Evolutionary conservation across 2,888 invertebrate genomes (phyloP), one percentile per base, ranked within the genome.

Genomic region (Heliconius aoede): DNA sequence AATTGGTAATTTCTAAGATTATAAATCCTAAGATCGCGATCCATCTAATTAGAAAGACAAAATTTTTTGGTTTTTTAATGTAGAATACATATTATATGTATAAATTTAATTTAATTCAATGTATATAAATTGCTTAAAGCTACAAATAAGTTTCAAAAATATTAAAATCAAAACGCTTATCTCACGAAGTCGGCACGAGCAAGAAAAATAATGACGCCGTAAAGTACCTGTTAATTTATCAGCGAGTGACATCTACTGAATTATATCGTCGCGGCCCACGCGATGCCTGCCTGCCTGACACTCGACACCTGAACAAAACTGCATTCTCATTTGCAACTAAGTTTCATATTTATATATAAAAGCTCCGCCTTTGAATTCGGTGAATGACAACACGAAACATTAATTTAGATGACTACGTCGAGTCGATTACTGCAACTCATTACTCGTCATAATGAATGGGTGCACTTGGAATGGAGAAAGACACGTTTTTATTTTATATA

Each of bases 401-500:
- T 73, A 73, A 80, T 79, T 80, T 76, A 79, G 78, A 80, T 78
- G 76, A 80, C 76, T 74, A 76, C 78, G 80, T 82, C 81, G 58
- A 73, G 46, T 64, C 79, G 80, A 79, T 80, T 79, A 80, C 79
- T 76, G 26, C 76, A 80, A 78, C 62, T 76, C 78, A 79, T 81
- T 82, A 82, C 75, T 81, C 78, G 64, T 68, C 62, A 65, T 80
- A 81, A 82, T 73, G 72, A 77, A 83, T 76, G 80, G 74, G 24
- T 72, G 60, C 67, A 64, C 71, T 69, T 73, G 65, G 74, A 69
- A 74, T 75, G 65, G 76, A 79, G 79, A 76, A 26, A 71, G 78
- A 76, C 74, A 73, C 77, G 78, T 80, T 80, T 80, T 78, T 82
- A 65, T 69, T 80, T 80, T 80, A 79, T 82, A 65, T 69, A 73